Conservation (phyloP, 2,888 invertebrate species). For the Oxyteleia sp. region DNA sequence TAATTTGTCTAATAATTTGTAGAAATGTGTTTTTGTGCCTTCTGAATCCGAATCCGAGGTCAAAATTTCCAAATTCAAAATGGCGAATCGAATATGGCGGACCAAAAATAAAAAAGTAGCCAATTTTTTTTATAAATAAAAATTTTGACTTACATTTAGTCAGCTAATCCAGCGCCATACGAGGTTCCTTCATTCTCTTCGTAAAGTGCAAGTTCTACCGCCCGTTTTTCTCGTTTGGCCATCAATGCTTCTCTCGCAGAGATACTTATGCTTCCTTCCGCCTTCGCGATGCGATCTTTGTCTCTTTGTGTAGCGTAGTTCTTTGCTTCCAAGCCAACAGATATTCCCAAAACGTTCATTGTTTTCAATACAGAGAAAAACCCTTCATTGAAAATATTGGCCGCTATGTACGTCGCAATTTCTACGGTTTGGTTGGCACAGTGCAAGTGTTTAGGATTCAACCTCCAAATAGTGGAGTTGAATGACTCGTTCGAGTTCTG, state of each 20-base stretch:
- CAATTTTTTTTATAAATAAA: too few relatives aligned
- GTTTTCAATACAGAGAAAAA: conserved; percentile 6
- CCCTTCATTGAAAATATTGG: conserved; percentile 37
- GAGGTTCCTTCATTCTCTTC: conserved; percentile 15
- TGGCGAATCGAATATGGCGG: too few relatives aligned
- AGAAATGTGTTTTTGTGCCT: neutral
- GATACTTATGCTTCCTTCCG: conserved; percentile 13
- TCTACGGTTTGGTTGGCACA: conserved; percentile 23
- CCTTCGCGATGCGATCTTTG: conserved; percentile 17
- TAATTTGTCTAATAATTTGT: conserved; percentile 5
- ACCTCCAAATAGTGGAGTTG: conserved; percentile 20
- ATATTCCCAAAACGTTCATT: conserved; percentile 37
- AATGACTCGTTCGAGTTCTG: conserved; percentile 18
- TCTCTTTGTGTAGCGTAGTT: conserved; percentile 10
- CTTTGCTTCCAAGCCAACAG: neutral
- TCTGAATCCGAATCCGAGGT: conserved; percentile 20
- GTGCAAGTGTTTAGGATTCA: conserved; percentile 50
- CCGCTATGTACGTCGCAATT: conserved; percentile 42
- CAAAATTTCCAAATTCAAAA: neutral
- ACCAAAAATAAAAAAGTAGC: too few relatives aligned
- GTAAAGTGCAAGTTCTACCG: conserved; percentile 4
- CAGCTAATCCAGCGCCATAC: conserved; percentile 29
- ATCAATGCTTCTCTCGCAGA: conserved; percentile 3
- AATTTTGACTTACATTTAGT: conserved; percentile 38
- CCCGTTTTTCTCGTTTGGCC: conserved; percentile 4